Conservation (phyloP, 2,113 vertebrate species). For the Nesogale talazaci region DNA sequence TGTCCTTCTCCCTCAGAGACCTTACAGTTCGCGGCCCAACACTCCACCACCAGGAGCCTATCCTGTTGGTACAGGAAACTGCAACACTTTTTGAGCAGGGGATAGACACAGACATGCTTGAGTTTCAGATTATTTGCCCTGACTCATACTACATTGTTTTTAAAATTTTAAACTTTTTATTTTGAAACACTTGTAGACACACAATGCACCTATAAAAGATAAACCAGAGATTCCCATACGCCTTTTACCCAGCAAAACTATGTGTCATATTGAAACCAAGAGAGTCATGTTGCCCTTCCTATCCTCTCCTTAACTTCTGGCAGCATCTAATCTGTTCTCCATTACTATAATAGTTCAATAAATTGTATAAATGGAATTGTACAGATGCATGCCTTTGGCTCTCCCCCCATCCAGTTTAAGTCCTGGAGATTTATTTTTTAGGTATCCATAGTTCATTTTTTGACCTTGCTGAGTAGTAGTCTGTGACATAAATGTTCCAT, state of each 20-base stretch:
- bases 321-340: not conserved
- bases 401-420: not conserved
- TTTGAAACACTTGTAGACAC: not conserved
- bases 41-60: too few species aligned
- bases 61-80: not conserved
- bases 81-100: not conserved
- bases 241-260: too few species aligned
- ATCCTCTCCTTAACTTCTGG: not conserved
- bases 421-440: not conserved
- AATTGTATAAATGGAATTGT: not conserved
- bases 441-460: not conserved
- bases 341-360: too few species aligned
- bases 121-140: constrained; percentile 10
- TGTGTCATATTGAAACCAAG: too few species aligned
- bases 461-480: not conserved
- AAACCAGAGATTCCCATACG: too few species aligned
- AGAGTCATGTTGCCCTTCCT: not conserved
- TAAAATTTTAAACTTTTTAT: not conserved
- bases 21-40: too few species aligned
- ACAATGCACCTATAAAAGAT: too few species aligned
- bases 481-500: not conserved
- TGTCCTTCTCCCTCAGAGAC: too few species aligned
- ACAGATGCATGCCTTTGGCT: not conserved
- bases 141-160: not conserved
- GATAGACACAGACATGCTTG: not conserved